These are phyloP conservation scores for Cettia cetti DNA, from an alignment of 2,113 vertebrate species.

Conservation along the genomic window DNA sequence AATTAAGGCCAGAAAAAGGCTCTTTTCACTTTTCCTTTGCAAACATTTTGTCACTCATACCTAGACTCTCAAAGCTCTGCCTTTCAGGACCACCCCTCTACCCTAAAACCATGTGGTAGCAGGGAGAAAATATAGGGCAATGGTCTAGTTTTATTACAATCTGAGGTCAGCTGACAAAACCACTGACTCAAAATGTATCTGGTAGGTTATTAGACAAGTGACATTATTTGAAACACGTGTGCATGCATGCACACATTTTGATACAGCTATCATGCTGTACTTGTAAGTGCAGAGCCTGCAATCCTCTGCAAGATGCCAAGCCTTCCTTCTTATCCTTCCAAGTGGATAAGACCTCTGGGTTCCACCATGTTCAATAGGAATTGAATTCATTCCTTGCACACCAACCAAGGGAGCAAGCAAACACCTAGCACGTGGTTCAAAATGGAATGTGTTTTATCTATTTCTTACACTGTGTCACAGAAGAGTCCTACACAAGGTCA, in stretches of 20 bases:
- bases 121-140: neutral
- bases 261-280: neutral
- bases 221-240: neutral
- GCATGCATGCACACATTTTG: neutral
- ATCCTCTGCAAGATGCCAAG: neutral
- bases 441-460: neutral
- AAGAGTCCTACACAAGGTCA: neutral
- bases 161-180: neutral
- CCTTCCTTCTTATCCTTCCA: neutral
- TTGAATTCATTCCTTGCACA: neutral
- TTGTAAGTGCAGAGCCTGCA: neutral
- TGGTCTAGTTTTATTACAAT: neutral
- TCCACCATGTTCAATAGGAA: neutral
- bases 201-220: neutral
- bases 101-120: neutral
- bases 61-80: neutral
- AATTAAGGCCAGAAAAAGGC: neutral
- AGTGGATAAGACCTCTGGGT: neutral
- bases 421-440: neutral
- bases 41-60: neutral
- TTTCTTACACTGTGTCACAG: neutral
- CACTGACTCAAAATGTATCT: neutral
- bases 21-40: neutral
- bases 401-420: neutral
- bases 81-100: neutral